Evolutionary conservation across 2,113 vertebrate species (phyloP).

Genomic region (Poecilia latipinna): DNA sequence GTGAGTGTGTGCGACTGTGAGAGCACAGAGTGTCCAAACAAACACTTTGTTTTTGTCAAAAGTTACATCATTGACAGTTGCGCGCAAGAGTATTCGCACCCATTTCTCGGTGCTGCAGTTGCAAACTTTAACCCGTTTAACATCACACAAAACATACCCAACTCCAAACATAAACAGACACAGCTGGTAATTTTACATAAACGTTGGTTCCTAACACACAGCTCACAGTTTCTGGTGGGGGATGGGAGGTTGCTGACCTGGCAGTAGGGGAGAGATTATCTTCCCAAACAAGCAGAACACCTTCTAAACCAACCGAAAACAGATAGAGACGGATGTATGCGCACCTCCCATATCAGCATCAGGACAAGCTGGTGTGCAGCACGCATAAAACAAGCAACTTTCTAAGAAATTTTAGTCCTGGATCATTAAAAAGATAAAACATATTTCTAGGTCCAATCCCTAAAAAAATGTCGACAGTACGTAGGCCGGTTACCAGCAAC

Average conservation of each 20-base stretch:
- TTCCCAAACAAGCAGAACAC: conserved; percentile 58
- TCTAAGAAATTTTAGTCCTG: neutral
- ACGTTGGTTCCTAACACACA: conserved; percentile 34
- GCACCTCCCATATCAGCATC: neutral
- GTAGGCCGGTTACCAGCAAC: too few species aligned
- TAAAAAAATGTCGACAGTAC: neutral
- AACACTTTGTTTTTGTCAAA: conserved; percentile 30
- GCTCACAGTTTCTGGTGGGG: conserved; percentile 52
- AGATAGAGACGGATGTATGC: conserved; percentile 18
- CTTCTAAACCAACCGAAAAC: conserved; percentile 55
- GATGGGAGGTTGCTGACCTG: conserved; percentile 50
- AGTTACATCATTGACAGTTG: conserved; percentile 3
- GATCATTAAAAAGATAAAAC: neutral
- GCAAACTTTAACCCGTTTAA: neutral
- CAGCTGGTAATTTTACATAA: conserved; percentile 48
- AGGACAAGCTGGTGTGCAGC: neutral
- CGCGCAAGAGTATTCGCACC: neutral
- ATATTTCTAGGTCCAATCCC: neutral
- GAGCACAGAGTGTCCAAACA: neutral
- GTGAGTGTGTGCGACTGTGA: conserved; percentile 16
- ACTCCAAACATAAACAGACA: conserved; percentile 35
- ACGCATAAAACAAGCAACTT: neutral
- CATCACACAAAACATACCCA: neutral
- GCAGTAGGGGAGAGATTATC: conserved; percentile 44
- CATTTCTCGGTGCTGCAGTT: neutral